These are phyloP conservation scores for Malthinus seriepunctatus DNA, from an alignment of 2,888 invertebrate genomes.

Conservation along the genomic window DNA sequence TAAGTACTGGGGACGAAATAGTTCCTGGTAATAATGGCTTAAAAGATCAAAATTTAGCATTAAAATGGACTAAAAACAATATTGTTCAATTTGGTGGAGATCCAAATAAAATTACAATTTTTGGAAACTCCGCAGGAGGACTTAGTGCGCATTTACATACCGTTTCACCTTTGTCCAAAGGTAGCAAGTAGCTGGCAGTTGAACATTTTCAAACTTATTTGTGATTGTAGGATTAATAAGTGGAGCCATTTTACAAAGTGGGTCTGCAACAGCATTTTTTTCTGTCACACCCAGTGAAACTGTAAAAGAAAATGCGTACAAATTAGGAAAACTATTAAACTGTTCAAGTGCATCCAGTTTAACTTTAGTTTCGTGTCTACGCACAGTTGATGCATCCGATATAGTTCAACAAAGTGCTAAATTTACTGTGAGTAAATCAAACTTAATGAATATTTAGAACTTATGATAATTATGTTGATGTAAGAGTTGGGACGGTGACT, in stretches of 20 bases:
- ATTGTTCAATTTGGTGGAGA: constrained; percentile 13
- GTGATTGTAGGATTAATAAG: constrained; percentile 66
- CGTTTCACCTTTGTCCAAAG: constrained; percentile 13
- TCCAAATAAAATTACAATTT: constrained; percentile 14
- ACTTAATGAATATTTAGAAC: background rate
- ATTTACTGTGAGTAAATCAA: background rate
- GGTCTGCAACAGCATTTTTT: constrained; percentile 60
- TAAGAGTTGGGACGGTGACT: constrained; percentile 75
- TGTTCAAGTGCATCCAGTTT: constrained; percentile 60
- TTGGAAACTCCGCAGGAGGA: constrained; percentile 17
- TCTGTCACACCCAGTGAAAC: constrained; percentile 57
- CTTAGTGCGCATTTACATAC: constrained; percentile 7
- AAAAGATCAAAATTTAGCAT: constrained; percentile 12
- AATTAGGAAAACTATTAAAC: constrained; percentile 62
- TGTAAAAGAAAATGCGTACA: constrained; percentile 61
- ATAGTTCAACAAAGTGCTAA: background rate
- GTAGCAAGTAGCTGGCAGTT: background rate
- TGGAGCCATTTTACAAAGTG: constrained; percentile 74
- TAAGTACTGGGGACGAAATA: constrained; percentile 9
- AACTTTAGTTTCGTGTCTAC: background rate
- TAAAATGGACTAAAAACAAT: constrained; percentile 13
- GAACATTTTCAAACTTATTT: background rate
- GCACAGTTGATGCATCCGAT: background rate
- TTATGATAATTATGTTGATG: constrained; percentile 20
- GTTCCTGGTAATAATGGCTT: constrained; percentile 19